These are phyloP conservation scores for Clarias gariepinus DNA, from an alignment of 2,113 vertebrate species.

Conservation along the genomic window DNA sequence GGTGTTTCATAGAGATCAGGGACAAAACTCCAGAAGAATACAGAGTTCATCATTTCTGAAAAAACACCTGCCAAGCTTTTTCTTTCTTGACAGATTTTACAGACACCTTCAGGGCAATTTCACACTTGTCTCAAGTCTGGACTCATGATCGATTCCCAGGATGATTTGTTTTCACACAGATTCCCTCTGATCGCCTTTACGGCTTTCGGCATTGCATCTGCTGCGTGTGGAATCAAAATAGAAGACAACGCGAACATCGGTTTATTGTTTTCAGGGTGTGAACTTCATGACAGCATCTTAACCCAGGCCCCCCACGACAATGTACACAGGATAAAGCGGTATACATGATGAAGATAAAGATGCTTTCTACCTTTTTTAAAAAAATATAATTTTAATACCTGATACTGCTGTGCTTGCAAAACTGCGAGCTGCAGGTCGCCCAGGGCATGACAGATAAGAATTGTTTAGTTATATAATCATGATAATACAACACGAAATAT, in stretches of 20 bases:
- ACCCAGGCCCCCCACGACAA: no score
- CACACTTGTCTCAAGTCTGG: neutral
- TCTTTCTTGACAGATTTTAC: neutral
- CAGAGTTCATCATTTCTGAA: neutral
- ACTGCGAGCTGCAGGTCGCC: no score
- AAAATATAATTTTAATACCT: no score
- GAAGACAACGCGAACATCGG: neutral
- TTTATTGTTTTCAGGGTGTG: neutral
- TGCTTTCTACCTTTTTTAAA: no score
- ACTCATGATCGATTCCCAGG: neutral
- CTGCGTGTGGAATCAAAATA: conserved; percentile 14
- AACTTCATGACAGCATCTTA: no score
- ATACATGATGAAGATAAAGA: no score
- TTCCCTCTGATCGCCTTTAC: neutral
- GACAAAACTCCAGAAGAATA: neutral
- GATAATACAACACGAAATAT: no score
- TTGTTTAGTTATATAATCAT: no score
- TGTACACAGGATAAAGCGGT: no score
- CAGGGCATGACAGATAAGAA: no score
- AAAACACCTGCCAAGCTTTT: neutral
- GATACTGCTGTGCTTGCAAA: no score
- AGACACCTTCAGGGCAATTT: conserved; percentile 1
- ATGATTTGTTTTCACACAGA: neutral
- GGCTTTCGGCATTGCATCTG: conserved; percentile 1
- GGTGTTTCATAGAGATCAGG: neutral